Evolutionary conservation across 2,888 invertebrate genomes (phyloP), one percentile per base, ranked within the genome.

Genomic region (Drosophila infuscata): DNA sequence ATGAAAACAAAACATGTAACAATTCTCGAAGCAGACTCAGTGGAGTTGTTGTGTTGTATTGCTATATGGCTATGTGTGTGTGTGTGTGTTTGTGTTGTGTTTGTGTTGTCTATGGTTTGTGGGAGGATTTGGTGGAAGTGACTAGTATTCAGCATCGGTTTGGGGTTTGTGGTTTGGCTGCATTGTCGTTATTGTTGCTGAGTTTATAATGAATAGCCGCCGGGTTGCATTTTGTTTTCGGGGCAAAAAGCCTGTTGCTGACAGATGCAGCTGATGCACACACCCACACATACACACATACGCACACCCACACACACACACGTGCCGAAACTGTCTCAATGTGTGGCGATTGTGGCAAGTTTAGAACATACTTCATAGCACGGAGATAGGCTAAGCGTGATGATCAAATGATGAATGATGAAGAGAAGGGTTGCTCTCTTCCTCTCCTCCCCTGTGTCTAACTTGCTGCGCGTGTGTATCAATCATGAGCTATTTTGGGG

Each of bases 331-430:
- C 29, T 29, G 46, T 9, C 48, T 4, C 33, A n/a, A 9, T 33
- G n/a, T n/a, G 17, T n/a, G 33, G 29, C n/a, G 30, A 36, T 25
- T 69, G 63, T 49, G 48, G 58, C 46, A 52, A 38, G 33, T 60
- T 67, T 48, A 69, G 68, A 73, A 64, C 78, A 75, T 74, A 72
- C 81, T 81, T 70, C 70, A 48, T 63, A 30, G 69, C 43, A 58
- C 49, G 48, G 43, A 63, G 58, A 62, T 51, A 30, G 57, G 66
- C 52, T 41, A 59, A 69, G 56, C 63, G 48, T 63, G 79, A 68
- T 65, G 76, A 84, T 84, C 79, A 56, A 59, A 52, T 88, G 85
- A 88, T 82, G 70, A 85, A 77, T 79, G 81, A 25, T 25, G 25
- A 25, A 56, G 54, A 30, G 33, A 53, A 54, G 54, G 11, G 17